Conservation (phyloP, 2,113 vertebrate genomes). For the Acrocephalus arundinaceus region DNA sequence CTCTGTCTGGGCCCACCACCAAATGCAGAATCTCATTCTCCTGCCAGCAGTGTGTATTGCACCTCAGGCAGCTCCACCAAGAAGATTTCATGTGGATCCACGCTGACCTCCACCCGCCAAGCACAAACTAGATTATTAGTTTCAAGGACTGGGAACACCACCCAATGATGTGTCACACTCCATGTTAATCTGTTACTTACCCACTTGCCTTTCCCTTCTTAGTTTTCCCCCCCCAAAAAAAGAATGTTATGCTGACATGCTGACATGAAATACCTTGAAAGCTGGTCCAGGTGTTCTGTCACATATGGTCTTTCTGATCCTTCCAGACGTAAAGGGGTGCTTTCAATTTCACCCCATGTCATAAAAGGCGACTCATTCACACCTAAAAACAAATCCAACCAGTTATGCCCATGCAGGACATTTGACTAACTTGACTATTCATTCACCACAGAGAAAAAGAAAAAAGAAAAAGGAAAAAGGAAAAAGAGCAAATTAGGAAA, state of each 20-base stretch:
- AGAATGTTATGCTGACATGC: background rate
- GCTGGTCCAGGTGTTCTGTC: constrained; percentile 92
- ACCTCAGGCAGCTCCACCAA: background rate
- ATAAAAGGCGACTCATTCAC: constrained; percentile 92
- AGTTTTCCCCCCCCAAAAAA: background rate
- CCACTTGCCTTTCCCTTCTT: background rate
- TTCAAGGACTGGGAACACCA: background rate
- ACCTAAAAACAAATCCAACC: constrained; percentile 66
- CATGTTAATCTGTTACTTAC: background rate
- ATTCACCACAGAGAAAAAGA: background rate
- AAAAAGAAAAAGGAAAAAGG: background rate
- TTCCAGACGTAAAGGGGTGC: constrained; percentile 91
- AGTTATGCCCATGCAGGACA: background rate
- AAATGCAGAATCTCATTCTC: background rate
- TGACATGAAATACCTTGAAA: constrained; percentile 85
- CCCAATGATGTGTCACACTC: background rate
- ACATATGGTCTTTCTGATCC: constrained; percentile 88
- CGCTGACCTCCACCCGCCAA: background rate
- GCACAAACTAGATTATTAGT: background rate
- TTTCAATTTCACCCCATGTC: constrained; percentile 98
- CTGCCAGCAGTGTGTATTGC: background rate
- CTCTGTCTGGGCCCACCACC: background rate
- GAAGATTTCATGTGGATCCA: background rate
- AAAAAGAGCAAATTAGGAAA: background rate
- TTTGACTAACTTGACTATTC: background rate